Conservation (phyloP, 2,113 vertebrate genomes). For the Labeo rohita region DNA sequence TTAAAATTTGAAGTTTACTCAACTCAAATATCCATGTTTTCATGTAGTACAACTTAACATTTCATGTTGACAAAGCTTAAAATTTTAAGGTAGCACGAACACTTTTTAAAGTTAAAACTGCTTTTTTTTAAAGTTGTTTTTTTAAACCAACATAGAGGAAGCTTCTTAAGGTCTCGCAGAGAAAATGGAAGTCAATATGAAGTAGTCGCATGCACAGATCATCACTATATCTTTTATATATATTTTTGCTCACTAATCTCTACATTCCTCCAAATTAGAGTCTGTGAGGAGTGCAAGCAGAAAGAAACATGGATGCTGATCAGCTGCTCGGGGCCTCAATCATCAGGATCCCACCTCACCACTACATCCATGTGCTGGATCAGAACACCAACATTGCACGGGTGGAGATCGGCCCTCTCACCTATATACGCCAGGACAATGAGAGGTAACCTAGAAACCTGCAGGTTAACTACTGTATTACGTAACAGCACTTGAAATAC, state of each 20-base stretch:
- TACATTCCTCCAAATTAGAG: neutral
- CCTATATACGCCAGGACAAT: slow-evolving; percentile 91
- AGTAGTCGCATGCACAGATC: too few relatives aligned
- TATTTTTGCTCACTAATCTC: neutral
- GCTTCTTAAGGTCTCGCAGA: neutral
- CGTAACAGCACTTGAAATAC: neutral
- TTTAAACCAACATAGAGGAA: neutral
- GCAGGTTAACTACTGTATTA: neutral
- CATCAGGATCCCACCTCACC: slow-evolving; percentile 89
- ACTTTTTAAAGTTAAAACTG: too few relatives aligned
- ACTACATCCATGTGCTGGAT: slow-evolving; percentile 91
- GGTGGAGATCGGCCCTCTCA: slow-evolving; percentile 86
- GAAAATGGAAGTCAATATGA: neutral
- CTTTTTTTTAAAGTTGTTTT: too few relatives aligned
- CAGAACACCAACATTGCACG: slow-evolving; percentile 90
- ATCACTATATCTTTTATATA: too few relatives aligned
- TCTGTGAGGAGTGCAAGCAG: neutral
- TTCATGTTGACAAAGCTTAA: too few relatives aligned
- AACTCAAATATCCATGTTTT: too few relatives aligned
- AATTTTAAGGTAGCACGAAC: too few relatives aligned
- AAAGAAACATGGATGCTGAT: slow-evolving; percentile 36
- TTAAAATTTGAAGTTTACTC: too few relatives aligned
- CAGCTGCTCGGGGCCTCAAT: slow-evolving; percentile 75
- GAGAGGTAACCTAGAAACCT: slow-evolving; percentile 76
- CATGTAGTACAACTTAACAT: too few relatives aligned